Base-by-base conservation (phyloP, 2,797 vertebrate species). In the Sciurus vulgaris region DNA sequence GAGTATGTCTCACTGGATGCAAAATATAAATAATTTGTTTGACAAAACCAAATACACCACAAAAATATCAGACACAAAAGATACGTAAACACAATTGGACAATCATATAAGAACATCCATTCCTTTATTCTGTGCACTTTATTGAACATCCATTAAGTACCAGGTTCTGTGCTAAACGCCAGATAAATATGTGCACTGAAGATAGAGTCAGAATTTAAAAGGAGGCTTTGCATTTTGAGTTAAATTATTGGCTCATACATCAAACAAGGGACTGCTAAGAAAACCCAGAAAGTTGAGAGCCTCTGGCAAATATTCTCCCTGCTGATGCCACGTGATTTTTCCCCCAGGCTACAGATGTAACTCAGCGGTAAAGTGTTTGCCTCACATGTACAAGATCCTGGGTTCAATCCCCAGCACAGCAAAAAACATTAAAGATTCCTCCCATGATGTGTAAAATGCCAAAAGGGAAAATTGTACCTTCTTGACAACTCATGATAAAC, bases 1-100 rank as follows among this genome's bases (percentile, higher is more conserved):
- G 24, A 87, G 63, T 38, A 59, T 44, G 20, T 69, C 85, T 92
- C 54, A 83, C 69, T 61, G 24, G 11, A 41, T 54, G 26, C 20
- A 79, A 96, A 89, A 86, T 79, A 41, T 82, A 84, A 83, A 84
- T 65, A 90, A 69, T 85, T 86, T 83, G 41, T 86, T 91, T 74
- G 18, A 91, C 12, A 93, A 63, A 85, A 78, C 30, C 26, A 97
- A 94, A 85, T 35, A 72, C 6, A 78, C 35, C 5, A 86, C 2
- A 63, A 72, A 97, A 77, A 83, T 4, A 56, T 44, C 28, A 87
- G 84, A 91, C 30, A 85, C 76, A 90, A 96, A 93, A 74, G n/a
- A 89, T 63, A 88, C 38, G 79, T 3, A 56, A 73, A n/a, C 28
- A 38, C 61, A 79, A 74, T 51, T 74, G 59, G 49, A 88, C 35